Evolutionary conservation across 2,113 vertebrate genomes (phyloP).

Genomic region (Paramisgurnus dabryanus): DNA sequence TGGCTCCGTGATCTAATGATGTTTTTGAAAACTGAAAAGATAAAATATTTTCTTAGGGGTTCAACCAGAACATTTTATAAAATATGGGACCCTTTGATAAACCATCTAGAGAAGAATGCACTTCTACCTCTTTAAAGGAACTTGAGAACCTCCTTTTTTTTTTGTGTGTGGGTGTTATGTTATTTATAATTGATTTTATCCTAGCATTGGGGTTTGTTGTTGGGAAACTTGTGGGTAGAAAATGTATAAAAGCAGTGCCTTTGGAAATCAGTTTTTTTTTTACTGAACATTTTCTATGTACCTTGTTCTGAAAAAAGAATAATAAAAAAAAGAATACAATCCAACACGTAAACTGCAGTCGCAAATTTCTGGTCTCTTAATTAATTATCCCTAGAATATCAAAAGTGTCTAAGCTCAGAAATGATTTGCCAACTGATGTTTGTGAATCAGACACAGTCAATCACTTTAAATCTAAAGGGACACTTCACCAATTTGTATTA

Average conservation of each 20-base stretch:
- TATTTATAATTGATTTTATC: too few relatives aligned
- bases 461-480: too few relatives aligned
- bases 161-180: not conserved
- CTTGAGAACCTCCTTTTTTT: not conserved
- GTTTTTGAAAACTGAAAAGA: conserved; percentile 10
- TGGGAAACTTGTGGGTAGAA: too few relatives aligned
- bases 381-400: too few relatives aligned
- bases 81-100: not conserved
- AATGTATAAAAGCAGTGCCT: too few relatives aligned
- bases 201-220: too few relatives aligned
- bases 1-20: not conserved
- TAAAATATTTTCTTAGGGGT: not conserved
- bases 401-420: too few relatives aligned
- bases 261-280: not conserved
- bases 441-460: too few relatives aligned
- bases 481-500: too few relatives aligned
- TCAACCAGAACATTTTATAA: not conserved
- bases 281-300: not conserved
- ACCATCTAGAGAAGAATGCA: not conserved
- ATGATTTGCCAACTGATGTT: too few relatives aligned
- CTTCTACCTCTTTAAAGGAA: not conserved
- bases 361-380: too few relatives aligned
- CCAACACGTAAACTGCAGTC: too few relatives aligned
- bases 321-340: not conserved
- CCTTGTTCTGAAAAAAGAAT: not conserved